These are phyloP conservation scores for Rhipidura dahli DNA, from an alignment of 2,113 vertebrate species.

Conservation along the genomic window DNA sequence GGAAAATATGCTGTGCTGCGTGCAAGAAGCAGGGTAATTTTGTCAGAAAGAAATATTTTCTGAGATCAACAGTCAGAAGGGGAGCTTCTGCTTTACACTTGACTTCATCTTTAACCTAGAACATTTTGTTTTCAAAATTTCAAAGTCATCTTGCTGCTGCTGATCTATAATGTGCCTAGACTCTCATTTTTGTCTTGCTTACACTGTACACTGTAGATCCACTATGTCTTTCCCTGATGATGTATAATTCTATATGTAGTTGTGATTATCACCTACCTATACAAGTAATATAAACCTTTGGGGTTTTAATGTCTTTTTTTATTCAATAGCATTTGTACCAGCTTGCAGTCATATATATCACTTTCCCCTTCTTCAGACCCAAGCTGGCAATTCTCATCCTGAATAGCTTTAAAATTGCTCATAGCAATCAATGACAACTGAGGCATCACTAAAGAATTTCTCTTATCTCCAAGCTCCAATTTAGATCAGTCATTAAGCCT, in stretches of 20 bases:
- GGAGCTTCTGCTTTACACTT: neutral
- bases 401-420: conserved; percentile 83
- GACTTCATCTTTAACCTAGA: neutral
- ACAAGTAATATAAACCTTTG: conserved; percentile 24
- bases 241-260: conserved; percentile 4
- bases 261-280: conserved; percentile 53
- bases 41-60: neutral
- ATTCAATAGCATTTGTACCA: conserved; percentile 39
- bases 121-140: conserved; percentile 18
- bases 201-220: neutral
- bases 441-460: conserved; percentile 84
- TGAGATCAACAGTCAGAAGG: neutral
- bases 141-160: neutral
- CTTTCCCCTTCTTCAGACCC: conserved; percentile 70
- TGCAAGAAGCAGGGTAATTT: neutral
- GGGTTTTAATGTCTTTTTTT: neutral
- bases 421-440: conserved; percentile 82
- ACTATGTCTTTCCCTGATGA: conserved; percentile 27
- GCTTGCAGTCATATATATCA: conserved; percentile 51
- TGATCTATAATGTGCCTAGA: neutral
- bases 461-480: conserved; percentile 83
- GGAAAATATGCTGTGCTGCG: neutral
- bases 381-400: conserved; percentile 75
- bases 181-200: conserved; percentile 27
- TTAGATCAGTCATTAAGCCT: conserved; percentile 84